These are phyloP conservation scores for Dallia pectoralis DNA, from an alignment of 2,797 vertebrate genomes.

Conservation along the genomic window DNA sequence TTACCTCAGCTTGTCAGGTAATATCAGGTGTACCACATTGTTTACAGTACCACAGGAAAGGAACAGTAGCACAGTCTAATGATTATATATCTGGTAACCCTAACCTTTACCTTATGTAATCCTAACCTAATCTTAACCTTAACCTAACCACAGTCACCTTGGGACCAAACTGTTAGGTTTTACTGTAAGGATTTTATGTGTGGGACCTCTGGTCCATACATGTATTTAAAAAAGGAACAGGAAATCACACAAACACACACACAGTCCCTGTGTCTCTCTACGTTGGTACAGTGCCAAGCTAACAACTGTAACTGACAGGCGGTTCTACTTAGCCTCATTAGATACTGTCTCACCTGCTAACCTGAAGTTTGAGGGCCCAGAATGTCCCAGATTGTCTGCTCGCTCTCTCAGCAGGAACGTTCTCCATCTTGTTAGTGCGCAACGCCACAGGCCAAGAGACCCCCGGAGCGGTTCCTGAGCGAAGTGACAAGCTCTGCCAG, in stretches of 20 bases:
- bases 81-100: too few relatives aligned
- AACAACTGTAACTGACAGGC: neutral
- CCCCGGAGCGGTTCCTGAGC: neutral
- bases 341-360: neutral
- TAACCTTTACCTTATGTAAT: too few relatives aligned
- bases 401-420: neutral
- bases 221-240: neutral
- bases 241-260: neutral
- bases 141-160: too few relatives aligned
- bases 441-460: neutral
- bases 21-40: neutral
- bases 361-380: conserved; percentile 17
- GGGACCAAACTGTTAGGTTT: neutral
- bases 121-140: too few relatives aligned
- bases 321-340: conserved; percentile 3
- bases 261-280: neutral
- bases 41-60: neutral
- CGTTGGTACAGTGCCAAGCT: neutral
- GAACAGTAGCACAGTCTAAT: neutral
- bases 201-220: too few relatives aligned
- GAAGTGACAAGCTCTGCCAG: neutral
- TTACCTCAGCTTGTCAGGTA: neutral
- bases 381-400: neutral
- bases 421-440: neutral
- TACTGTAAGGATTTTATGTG: too few relatives aligned